A percentile compares a stretch with the other conserved stretches of the same genome.
phyloP scores from a whole-genome alignment of 1,140 invertebrate species.

The Drosophila setifemur region DNA sequence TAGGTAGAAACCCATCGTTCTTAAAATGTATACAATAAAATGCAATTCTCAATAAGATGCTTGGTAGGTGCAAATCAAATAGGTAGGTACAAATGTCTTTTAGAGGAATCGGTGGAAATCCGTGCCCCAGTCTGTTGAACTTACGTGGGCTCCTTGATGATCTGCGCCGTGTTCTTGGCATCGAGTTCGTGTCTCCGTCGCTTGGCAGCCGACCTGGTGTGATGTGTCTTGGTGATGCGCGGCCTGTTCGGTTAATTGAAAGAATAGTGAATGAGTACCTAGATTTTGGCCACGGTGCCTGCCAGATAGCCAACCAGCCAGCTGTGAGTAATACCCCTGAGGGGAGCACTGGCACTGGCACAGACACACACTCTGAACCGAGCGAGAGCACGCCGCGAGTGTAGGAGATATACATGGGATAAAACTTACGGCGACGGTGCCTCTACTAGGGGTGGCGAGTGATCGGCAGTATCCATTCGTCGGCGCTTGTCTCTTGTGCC shows the following conservation, averaged over 20 bases:
- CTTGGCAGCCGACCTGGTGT: slow-evolving; percentile 84
- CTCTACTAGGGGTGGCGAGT: slow-evolving; percentile 69
- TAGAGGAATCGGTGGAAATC: too few relatives aligned
- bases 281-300: slow-evolving; percentile 9
- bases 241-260: slow-evolving; percentile 63
- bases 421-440: slow-evolving; percentile 75
- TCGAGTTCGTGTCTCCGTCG: slow-evolving; percentile 83
- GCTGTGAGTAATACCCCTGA: slow-evolving; percentile 13
- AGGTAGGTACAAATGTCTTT: too few relatives aligned
- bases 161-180: slow-evolving; percentile 82
- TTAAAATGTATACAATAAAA: too few relatives aligned
- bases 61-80: too few relatives aligned
- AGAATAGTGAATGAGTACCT: slow-evolving; percentile 22
- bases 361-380: background rate
- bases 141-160: slow-evolving; percentile 81
- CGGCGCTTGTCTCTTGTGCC: slow-evolving; percentile 85
- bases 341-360: background rate
- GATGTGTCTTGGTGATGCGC: slow-evolving; percentile 72
- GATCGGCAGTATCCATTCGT: slow-evolving; percentile 83
- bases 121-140: slow-evolving; percentile 28
- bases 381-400: slow-evolving; percentile 8
- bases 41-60: too few relatives aligned
- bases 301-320: too few relatives aligned
- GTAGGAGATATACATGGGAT: too few relatives aligned
- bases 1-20: too few relatives aligned